Evolutionary conservation across 1,140 invertebrate genomes (phyloP).

Genomic region (Papilio dardanus): DNA sequence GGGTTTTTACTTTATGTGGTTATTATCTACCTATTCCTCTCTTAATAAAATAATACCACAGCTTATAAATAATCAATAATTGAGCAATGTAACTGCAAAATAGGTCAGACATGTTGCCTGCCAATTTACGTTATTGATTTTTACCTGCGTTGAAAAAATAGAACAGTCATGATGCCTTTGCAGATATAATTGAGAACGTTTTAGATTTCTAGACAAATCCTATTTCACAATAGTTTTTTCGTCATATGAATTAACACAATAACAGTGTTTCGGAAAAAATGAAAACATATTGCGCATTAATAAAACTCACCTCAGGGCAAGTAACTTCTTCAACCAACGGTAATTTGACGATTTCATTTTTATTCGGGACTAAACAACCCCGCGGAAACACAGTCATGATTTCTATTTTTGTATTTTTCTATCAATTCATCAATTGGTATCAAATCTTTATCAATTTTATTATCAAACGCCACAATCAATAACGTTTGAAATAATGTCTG

Average conservation of each 20-base stretch:
- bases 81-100: not conserved
- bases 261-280: not conserved
- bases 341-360: not conserved
- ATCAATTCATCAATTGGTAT: too few relatives aligned
- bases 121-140: conserved; percentile 6
- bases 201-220: not conserved
- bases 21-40: not conserved
- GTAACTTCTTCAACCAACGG: conserved; percentile 1
- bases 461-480: not conserved
- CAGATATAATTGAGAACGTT: not conserved
- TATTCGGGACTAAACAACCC: not conserved
- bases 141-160: not conserved
- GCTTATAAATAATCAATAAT: not conserved
- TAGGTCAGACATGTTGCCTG: conserved; percentile 5
- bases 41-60: not conserved
- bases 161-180: not conserved
- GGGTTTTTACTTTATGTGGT: not conserved
- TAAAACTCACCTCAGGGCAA: conserved; percentile 3
- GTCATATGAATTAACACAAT: too few relatives aligned
- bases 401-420: not conserved
- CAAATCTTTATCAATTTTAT: not conserved
- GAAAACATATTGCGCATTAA: conserved; percentile 2
- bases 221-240: not conserved
- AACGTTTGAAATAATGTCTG: not conserved
- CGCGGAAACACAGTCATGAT: not conserved